Evolutionary conservation across 1,140 invertebrate species (phyloP).

Genomic region (Mizuhopecten yessoensis): DNA sequence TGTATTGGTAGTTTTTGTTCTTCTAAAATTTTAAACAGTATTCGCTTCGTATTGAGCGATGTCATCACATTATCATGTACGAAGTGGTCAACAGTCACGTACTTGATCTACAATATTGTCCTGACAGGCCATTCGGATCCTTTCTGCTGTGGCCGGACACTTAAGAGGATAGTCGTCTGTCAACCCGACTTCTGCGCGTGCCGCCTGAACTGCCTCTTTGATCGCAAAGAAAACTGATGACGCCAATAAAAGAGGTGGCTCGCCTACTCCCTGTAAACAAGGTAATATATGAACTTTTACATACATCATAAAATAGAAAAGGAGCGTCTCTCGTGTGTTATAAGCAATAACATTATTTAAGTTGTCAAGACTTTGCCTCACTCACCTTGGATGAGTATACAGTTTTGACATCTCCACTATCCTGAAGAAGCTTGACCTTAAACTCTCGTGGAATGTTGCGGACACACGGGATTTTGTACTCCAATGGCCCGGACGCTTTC

Average conservation of each 20-base stretch:
- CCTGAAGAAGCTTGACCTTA: conserved; percentile 95
- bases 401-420: conserved; percentile 92
- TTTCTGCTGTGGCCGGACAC: conserved; percentile 58
- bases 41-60: too few relatives aligned
- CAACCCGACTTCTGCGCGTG: conserved; percentile 43
- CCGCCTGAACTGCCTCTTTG: conserved; percentile 52
- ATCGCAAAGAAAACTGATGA: conserved; percentile 53
- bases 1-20: too few relatives aligned
- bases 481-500: conserved; percentile 93
- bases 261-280: conserved; percentile 53
- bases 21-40: too few relatives aligned
- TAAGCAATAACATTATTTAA: too few relatives aligned
- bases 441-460: conserved; percentile 95
- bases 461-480: conserved; percentile 95
- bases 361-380: neutral
- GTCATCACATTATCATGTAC: too few relatives aligned
- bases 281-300: too few relatives aligned
- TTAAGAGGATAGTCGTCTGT: conserved; percentile 42
- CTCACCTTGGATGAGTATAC: conserved; percentile 96
- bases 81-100: neutral
- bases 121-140: conserved; percentile 56
- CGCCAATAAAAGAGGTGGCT: conserved; percentile 56
- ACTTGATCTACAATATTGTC: conserved; percentile 51
- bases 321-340: too few relatives aligned
- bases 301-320: too few relatives aligned